Conservation (phyloP, 1,140 invertebrate genomes). For the Caenorhabditis briggsae region DNA sequence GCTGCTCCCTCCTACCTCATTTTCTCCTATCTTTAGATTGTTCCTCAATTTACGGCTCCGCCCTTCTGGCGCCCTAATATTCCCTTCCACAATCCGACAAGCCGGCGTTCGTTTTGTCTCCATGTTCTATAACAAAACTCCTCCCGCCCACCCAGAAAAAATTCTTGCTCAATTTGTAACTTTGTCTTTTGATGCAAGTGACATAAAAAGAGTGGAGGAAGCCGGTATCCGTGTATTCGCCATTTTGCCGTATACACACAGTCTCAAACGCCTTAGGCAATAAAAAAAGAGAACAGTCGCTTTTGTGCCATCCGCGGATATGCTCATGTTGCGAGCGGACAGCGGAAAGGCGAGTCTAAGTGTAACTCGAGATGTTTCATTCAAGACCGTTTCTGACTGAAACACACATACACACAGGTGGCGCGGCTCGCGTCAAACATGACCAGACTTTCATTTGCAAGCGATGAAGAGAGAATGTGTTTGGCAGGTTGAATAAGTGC, state of each 20-base stretch:
- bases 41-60: conserved; percentile 24
- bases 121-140: conserved; percentile 8
- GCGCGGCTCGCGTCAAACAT: background rate
- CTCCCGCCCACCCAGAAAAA: conserved; percentile 11
- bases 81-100: conserved; percentile 21
- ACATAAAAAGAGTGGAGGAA: conserved; percentile 24
- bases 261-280: conserved; percentile 3
- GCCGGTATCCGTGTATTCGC: conserved; percentile 48
- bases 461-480: background rate
- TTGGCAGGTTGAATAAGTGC: conserved; percentile 12
- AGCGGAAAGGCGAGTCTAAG: background rate
- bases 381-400: conserved; percentile 42
- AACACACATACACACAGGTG: conserved; percentile 16
- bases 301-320: conserved; percentile 55
- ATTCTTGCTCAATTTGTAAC: conserved; percentile 52
- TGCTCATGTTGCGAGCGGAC: conserved; percentile 23
- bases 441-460: conserved; percentile 40
- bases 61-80: background rate
- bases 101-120: conserved; percentile 8
- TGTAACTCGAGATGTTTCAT: conserved; percentile 50
- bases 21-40: conserved; percentile 35
- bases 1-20: background rate
- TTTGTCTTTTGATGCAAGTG: background rate
- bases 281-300: conserved; percentile 29
- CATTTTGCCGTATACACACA: conserved; percentile 4